These are phyloP conservation scores for Chironomus striatipennis DNA, from an alignment of 1,140 invertebrate genomes.

Conservation along the genomic window DNA sequence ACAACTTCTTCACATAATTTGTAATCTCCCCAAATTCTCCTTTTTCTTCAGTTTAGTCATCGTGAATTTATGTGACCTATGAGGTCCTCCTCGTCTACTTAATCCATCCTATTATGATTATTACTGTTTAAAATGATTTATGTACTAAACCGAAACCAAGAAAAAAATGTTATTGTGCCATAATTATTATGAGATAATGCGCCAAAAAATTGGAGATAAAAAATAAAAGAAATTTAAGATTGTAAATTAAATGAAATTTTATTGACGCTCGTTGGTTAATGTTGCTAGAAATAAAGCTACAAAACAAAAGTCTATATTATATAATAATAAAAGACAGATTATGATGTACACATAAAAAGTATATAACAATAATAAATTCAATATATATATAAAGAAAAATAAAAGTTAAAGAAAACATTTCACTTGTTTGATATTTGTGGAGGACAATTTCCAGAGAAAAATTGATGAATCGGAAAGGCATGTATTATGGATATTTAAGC, in stretches of 20 bases:
- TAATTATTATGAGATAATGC: background rate
- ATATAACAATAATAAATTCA: too few species aligned
- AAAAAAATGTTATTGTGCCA: background rate
- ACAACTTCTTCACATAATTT: background rate
- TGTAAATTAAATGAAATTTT: background rate
- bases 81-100: background rate
- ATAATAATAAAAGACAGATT: too few species aligned
- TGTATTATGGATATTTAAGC: too few species aligned
- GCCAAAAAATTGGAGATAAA: background rate
- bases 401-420: too few species aligned
- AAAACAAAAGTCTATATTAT: too few species aligned
- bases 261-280: background rate
- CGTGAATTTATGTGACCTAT: background rate
- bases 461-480: too few species aligned
- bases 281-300: constrained; percentile 5
- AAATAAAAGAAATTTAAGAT: background rate
- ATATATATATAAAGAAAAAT: too few species aligned
- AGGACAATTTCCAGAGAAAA: too few species aligned
- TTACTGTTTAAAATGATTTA: background rate
- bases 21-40: background rate
- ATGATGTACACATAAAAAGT: too few species aligned
- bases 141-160: background rate
- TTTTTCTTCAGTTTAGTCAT: background rate
- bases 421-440: too few species aligned
- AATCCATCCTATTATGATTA: background rate